Conservation (phyloP, 92 coral and sea anemone species). For the Zoanthus sansibaricus region DNA sequence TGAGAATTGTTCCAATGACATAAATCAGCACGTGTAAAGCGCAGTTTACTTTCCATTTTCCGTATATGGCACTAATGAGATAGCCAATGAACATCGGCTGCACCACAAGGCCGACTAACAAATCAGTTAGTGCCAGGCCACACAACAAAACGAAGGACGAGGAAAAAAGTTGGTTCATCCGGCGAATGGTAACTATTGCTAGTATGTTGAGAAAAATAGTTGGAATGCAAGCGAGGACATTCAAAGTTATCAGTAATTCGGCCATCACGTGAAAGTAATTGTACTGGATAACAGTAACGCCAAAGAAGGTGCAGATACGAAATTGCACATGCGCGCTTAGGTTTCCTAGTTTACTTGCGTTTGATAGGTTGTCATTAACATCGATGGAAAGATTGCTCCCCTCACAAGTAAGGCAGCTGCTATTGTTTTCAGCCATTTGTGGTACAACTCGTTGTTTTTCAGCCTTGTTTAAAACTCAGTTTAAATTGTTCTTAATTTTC, state of each 20-base stretch:
- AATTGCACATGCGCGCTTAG: slow-evolving; percentile 9
- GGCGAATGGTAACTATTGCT: slow-evolving; percentile 24
- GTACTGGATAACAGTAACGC: slow-evolving; percentile 14
- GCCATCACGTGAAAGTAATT: slow-evolving; percentile 39
- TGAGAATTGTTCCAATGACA: slow-evolving; percentile 21
- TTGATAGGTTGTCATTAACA: no score
- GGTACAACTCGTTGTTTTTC: no score
- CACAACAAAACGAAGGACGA: slow-evolving; percentile 33
- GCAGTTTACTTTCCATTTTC: slow-evolving; percentile 33
- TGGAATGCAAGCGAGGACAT: slow-evolving; percentile 12
- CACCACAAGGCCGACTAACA: slow-evolving; percentile 16
- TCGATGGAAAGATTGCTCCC: no score
- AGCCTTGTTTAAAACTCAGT: neutral
- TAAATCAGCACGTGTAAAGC: slow-evolving; percentile 19
- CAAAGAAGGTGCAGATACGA: slow-evolving; percentile 29
- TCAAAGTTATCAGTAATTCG: slow-evolving; percentile 18
- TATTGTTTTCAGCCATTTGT: no score
- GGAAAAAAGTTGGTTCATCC: slow-evolving; percentile 13
- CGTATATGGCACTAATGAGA: slow-evolving; percentile 15
- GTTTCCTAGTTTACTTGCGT: neutral
- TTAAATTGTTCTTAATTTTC: no score
- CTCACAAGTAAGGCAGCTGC: no score
- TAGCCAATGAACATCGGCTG: slow-evolving; percentile 44
- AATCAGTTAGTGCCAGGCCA: slow-evolving; percentile 39
- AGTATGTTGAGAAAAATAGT: slow-evolving; percentile 10